phyloP scores from a whole-genome alignment of 2,113 vertebrate genomes.

The Struthidea cinerea region DNA sequence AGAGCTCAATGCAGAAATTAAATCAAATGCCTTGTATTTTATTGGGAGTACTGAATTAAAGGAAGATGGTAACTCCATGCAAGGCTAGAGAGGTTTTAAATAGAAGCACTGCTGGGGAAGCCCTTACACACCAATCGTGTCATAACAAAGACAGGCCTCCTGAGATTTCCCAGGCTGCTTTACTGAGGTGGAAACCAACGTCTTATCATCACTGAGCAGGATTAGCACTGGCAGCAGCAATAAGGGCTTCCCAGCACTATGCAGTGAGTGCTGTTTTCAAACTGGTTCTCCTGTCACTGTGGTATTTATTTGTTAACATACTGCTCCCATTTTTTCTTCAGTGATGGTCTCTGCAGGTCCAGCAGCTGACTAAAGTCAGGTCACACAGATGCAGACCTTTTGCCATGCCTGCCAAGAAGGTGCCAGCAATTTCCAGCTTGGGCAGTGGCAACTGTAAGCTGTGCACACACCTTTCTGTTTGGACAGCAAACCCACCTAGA shows the following conservation, averaged over 20 bases:
- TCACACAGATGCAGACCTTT: background rate
- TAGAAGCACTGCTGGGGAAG: background rate
- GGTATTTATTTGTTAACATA: background rate
- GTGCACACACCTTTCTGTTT: background rate
- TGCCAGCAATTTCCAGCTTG: background rate
- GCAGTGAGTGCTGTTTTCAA: fast-evolving
- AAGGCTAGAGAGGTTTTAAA: background rate
- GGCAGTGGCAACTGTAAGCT: background rate
- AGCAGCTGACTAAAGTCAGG: background rate
- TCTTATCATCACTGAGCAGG: background rate
- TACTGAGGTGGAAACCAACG: background rate
- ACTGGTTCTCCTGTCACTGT: background rate
- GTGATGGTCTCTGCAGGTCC: background rate
- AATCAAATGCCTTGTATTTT: background rate
- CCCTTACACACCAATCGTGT: background rate
- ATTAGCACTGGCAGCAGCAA: background rate
- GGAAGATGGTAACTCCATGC: background rate
- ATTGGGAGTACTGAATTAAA: background rate
- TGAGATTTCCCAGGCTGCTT: background rate
- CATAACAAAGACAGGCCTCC: background rate
- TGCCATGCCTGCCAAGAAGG: background rate
- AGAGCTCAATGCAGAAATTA: background rate
- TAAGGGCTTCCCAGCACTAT: background rate
- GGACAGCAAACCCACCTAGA: background rate
- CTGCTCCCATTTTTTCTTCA: background rate